Conservation (phyloP, 2,888 invertebrate genomes). For the Temnothorax unifasciatus region DNA sequence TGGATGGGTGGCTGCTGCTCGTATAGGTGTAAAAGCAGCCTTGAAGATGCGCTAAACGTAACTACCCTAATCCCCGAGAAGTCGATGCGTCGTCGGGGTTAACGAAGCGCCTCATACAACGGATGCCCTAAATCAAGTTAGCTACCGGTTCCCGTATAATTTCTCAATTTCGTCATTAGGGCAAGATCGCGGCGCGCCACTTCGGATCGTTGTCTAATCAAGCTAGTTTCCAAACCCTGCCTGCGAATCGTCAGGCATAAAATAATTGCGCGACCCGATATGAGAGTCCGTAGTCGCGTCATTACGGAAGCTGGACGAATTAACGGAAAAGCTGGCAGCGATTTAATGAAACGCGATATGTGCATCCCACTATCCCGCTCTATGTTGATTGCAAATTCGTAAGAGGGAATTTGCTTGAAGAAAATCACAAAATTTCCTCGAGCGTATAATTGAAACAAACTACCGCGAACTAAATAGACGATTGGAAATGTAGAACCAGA, state of each 20-base stretch:
- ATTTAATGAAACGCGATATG: background rate
- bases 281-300: background rate
- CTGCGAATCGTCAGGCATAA: conserved; percentile 45
- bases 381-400: background rate
- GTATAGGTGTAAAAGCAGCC: conserved; percentile 72
- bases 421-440: conserved; percentile 7
- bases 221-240: conserved; percentile 16
- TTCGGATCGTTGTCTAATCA: conserved; percentile 44
- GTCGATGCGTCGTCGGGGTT: conserved; percentile 76
- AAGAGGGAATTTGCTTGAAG: background rate
- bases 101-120: conserved; percentile 76
- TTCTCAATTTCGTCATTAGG: conserved; percentile 52
- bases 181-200: conserved; percentile 26
- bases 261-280: conserved; percentile 29
- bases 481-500: conserved; percentile 36
- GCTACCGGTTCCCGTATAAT: conserved; percentile 46
- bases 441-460: conserved; percentile 36
- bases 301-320: conserved; percentile 16
- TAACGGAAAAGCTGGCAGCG: background rate
- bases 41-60: conserved; percentile 76
- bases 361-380: background rate
- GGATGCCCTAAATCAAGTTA: conserved; percentile 74
- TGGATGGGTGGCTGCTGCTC: conserved; percentile 51
- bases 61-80: conserved; percentile 77
- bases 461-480: conserved; percentile 29